Evolutionary conservation across 2,113 vertebrate species (phyloP).

Genomic region (Entomyzon cyanotis): DNA sequence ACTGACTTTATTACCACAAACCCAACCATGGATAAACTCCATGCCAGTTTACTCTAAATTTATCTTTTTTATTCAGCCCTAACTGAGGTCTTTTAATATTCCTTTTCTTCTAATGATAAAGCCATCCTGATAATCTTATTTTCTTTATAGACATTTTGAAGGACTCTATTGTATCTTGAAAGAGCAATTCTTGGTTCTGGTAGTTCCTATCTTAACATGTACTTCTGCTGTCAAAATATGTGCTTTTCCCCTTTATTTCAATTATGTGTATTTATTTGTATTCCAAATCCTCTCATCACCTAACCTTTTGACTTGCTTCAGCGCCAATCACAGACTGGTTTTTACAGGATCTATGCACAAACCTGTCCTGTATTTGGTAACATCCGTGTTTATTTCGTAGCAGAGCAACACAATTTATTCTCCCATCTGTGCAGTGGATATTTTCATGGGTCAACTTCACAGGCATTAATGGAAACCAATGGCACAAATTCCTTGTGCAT

Average conservation of each 20-base stretch:
- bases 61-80: conserved; percentile 77
- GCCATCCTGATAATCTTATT: conserved; percentile 71
- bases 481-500: not conserved
- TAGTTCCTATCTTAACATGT: conserved; percentile 39
- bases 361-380: conserved; percentile 31
- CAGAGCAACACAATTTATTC: not conserved
- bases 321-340: conserved; percentile 14
- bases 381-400: conserved; percentile 13
- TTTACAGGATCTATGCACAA: conserved; percentile 17
- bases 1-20: conserved; percentile 80
- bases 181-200: conserved; percentile 34
- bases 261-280: conserved; percentile 17
- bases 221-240: conserved; percentile 54
- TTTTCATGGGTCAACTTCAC: not conserved
- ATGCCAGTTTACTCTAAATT: conserved; percentile 78
- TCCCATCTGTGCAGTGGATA: not conserved
- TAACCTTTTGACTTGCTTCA: conserved; percentile 18
- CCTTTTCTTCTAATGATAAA: conserved; percentile 73
- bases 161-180: conserved; percentile 56
- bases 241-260: not conserved
- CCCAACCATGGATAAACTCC: conserved; percentile 77
- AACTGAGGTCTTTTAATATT: conserved; percentile 75
- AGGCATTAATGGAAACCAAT: not conserved
- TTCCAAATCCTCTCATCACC: not conserved
- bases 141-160: conserved; percentile 71